A percentile compares a stretch with the other conserved stretches of the same genome.
Evolutionary conservation across 2,888 invertebrate genomes (phyloP).

Genomic region (Branchipolynoe longqiensis): DNA sequence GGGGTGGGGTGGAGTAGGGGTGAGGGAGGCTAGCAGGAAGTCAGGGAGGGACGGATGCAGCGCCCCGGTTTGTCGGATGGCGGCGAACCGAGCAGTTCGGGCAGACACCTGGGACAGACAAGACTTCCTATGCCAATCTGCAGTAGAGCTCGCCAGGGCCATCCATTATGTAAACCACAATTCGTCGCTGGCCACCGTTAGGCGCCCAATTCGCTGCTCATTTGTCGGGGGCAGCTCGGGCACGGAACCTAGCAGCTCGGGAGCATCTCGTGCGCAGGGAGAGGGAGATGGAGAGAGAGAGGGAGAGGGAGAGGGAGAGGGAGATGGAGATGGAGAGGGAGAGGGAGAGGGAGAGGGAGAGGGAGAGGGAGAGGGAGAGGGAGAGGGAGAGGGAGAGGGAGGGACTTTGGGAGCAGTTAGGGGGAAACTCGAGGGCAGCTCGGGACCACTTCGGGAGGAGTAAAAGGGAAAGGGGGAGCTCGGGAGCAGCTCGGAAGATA

Average conservation of each 20-base stretch:
- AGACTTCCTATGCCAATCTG: not conserved
- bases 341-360: constrained; percentile 6
- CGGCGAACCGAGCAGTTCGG: not conserved
- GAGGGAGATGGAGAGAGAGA: not conserved
- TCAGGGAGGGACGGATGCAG: too few relatives aligned
- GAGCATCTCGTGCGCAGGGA: too few relatives aligned
- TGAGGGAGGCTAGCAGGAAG: too few relatives aligned
- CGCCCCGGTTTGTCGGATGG: too few relatives aligned
- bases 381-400: constrained; percentile 3
- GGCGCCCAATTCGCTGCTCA: too few relatives aligned
- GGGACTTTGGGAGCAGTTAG: not conserved
- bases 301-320: not conserved
- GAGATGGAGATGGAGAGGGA: not conserved
- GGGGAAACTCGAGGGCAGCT: too few relatives aligned
- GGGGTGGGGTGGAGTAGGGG: too few relatives aligned
- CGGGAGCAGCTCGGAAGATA: too few relatives aligned
- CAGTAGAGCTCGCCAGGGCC: not conserved
- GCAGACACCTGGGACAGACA: not conserved
- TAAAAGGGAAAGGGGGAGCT: too few relatives aligned
- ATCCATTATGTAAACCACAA: constrained; percentile 12
- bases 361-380: not conserved
- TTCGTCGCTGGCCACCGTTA: not conserved
- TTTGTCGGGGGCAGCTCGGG: too few relatives aligned
- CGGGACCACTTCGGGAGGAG: too few relatives aligned
- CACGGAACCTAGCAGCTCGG: too few relatives aligned